Evolutionary conservation across 2,888 invertebrate genomes (phyloP), one percentile per base, ranked within the genome.

Genomic region (Cheilosia soror): DNA sequence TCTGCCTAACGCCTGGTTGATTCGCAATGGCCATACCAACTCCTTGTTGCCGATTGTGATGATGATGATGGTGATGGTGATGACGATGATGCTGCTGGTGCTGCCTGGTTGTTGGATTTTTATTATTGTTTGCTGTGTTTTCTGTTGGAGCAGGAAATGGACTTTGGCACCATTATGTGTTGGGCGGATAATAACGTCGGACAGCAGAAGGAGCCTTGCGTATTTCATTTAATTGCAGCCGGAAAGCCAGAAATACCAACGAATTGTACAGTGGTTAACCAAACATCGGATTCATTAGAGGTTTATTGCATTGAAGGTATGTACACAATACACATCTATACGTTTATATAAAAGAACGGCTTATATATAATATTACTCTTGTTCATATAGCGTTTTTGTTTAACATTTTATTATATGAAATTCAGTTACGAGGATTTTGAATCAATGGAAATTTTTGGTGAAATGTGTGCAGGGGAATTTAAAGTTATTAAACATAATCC

Each of bases 241-340:
- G 96, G 96, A 58, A 96, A 96, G 90, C 96, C 96, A 62, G 96
- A 96, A 91, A 94, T 95, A 31, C 96, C 96, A 57, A 94, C 94
- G 92, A 96, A 96, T 92, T 96, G 96, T 92, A 95, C 95, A 47
- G 93, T 96, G 87, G 94, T 95, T 88, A 96, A 96, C 93, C 95
- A 96, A 92, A 96, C 96, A 82, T 95, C 95, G 62, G 95, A 95
- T 87, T 96, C 96, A 20, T 92, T 96, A 88, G 95, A 95, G 89
- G 95, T 96, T 68, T 95, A 95, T 90, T 96, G 96, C 91, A 93
- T 93, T 73, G 94, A 95, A 89, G 95, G 93, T 93, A 87, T 55
- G 87, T 88, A 88, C 77, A 20, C 60, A 76, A 60, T 27, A 53
- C 9, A 27, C 25, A 13, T 51, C 7, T 6, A 9, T 51, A 27